Evolutionary conservation across 2,888 invertebrate species (phyloP), one percentile per base, ranked within the genome.

Genomic region (Ichneumon xanthorius): DNA sequence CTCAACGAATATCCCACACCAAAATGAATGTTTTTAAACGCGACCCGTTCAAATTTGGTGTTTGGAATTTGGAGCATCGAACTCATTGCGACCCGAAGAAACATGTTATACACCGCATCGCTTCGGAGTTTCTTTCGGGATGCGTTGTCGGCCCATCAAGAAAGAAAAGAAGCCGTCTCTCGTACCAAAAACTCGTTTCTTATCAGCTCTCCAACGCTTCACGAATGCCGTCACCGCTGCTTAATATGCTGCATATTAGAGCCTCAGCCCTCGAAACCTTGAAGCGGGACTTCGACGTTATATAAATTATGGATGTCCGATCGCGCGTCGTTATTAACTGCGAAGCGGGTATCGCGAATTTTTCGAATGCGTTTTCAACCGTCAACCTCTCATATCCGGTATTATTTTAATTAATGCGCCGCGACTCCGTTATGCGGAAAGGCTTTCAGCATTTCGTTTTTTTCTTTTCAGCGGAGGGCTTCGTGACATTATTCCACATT

Each of bases 41-140:
- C 22, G 16, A 71, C 14, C 30, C 71, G 16, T 45, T 40, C 33
- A 14, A 37, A 77, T 55, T 82, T 77, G 45, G 45, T 16, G 45
- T 16, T 82, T 82, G 45, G 45, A 45, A 16, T 48, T 82, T 82
- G 48, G 82, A 82, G 71, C 77, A 72, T 72, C 82, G 77, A 82
- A 71, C 63, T 53, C 71, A 65, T 72, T 33, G 22, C 40, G 76
- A 76, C 26, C 70, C 53, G 30, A 71, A 82, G 70, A 40, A 75
- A 75, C 58, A 58, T 58, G 48, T 58, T 75, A 81, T 68, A 50
- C 58, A 22, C 11, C 58, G 26, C 9, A 58, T 26, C 22, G 11
- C 9, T 30, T 67, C 37, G n/a, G 37, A 76, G 45, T 80, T 48
- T 40, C 67, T 30, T 26, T 22, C 70, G 79, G 6, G 19, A 63